Evolutionary conservation across 1,140 invertebrate species (phyloP), one percentile per base, ranked within the genome.

Genomic region (Rhopalosiphum maidis): DNA sequence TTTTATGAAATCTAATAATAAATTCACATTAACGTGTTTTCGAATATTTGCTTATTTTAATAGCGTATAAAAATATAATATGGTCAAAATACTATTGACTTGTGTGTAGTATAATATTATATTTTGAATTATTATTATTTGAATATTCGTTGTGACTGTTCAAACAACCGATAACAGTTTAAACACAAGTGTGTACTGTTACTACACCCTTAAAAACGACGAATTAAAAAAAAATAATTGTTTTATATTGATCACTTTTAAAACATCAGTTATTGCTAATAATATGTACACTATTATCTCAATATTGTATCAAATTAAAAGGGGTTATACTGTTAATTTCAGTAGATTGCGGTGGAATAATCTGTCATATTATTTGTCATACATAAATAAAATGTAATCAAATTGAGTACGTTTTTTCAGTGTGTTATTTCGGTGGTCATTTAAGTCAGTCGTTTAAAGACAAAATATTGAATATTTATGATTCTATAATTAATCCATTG

Each of bases 111-210:
- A 35, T 77, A 77, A 77, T 77, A 77, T 77, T n/a, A 77, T n/a
- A n/a, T n/a, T n/a, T n/a, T n/a, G 60, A 77, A 77, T n/a, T 77
- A 77, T 77, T 77, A 77, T n/a, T n/a, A 77, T 77, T 60, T 60
- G 55, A n/a, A 77, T 68, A 68, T 11, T 77, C 30, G 30, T 35
- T n/a, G 60, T 30, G 30, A 18, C 60, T 77, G 60, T n/a, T 77
- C 60, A 77, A 77, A 77, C 60, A 77, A 18, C 30, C 30, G 60
- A 77, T 77, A 77, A 77, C 18, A 4, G 60, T n/a, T n/a, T 77
- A 77, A 4, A n/a, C 18, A 23, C 11, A n/a, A 77, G 15, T 11
- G 15, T 2, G 3, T 3, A 18, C 60, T 77, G 60, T 77, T 77
- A 2, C 30, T 15, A n/a, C 30, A 77, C n/a, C 5, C 18, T 15